Conservation (phyloP, 2,888 invertebrate species). For the Oscheius onirici region DNA sequence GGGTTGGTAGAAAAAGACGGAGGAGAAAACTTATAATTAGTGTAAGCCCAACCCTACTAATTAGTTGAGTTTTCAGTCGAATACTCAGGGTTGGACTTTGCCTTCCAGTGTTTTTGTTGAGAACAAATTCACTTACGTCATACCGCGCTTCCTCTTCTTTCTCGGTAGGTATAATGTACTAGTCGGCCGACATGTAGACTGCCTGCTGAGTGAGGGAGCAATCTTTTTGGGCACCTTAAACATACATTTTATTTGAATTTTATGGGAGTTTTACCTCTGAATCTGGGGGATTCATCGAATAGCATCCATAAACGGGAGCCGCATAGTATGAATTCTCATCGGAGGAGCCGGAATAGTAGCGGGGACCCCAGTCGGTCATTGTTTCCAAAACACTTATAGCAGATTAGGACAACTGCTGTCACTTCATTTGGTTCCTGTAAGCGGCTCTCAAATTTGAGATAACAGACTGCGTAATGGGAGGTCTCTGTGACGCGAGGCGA, state of each 20-base stretch:
- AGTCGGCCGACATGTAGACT: conserved; percentile 54
- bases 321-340: conserved; percentile 26
- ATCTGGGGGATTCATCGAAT: conserved; percentile 10
- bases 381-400: conserved; percentile 12
- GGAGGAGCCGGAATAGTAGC: conserved; percentile 26
- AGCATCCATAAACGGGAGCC: conserved; percentile 29
- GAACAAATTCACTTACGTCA: conserved; percentile 13
- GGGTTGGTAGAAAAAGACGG: too few species aligned
- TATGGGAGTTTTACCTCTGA: conserved; percentile 8
- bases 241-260: not conserved
- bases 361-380: conserved; percentile 29
- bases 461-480: conserved; percentile 26
- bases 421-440: conserved; percentile 21
- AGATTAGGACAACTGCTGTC: conserved; percentile 23
- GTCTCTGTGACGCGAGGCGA: conserved; percentile 2
- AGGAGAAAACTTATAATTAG: conserved; percentile 6
- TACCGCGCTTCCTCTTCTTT: conserved; percentile 38
- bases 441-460: not conserved
- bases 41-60: not conserved
- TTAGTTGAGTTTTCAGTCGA: conserved; percentile 18
- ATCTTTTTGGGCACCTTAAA: conserved; percentile 42
- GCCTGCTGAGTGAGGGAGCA: conserved; percentile 47
- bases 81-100: not conserved
- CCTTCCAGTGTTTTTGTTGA: not conserved
- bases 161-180: conserved; percentile 57